Evolutionary conservation across 2,888 invertebrate species (phyloP), one percentile per base, ranked within the genome.

Genomic region (Aspidapion aeneum): DNA sequence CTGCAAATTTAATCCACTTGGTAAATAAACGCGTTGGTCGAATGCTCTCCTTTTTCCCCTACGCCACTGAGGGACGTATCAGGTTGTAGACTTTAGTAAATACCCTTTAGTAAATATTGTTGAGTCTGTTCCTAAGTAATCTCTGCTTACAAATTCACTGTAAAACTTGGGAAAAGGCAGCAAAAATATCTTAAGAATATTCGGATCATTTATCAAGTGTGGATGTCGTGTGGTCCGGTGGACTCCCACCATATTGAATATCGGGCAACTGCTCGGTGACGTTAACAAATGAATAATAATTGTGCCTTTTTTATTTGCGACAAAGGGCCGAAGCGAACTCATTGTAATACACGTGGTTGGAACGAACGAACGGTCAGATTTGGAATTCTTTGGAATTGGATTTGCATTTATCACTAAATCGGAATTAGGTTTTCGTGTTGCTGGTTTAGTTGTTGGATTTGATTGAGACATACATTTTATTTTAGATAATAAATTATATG

Each of bases 271-370:
- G 35, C 35, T 35, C 12, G 75, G 76, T 80, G 80, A 80, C 80
- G 79, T 79, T 79, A 78, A 80, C 79, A 80, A 80, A 80, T 80
- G 80, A 80, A 80, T 79, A 79, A 79, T 79, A 79, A 80, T 80
- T 79, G 78, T 79, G 79, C 77, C 79, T 79, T 79, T 79, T 79
- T 77, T 65, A 60, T 56, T 61, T 35, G 35, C 35, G 35, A 35
- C 35, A 35, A 35, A 35, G 35, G 35, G 12, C 35, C 35, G 12
- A 12, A n/a, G n/a, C n/a, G 3, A 35, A 35, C 5, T 3, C 35
- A 35, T 35, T 35, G 35, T 35, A n/a, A n/a, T n/a, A n/a, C n/a
- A n/a, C n/a, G 35, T 12, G 12, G 35, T 3, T 12, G 54, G 54
- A 52, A 52, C 54, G 54, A 18, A 3, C 35, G 54, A 52, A 52